Conservation (phyloP, 2,888 invertebrate species). For the Drosophila demipolita region DNA sequence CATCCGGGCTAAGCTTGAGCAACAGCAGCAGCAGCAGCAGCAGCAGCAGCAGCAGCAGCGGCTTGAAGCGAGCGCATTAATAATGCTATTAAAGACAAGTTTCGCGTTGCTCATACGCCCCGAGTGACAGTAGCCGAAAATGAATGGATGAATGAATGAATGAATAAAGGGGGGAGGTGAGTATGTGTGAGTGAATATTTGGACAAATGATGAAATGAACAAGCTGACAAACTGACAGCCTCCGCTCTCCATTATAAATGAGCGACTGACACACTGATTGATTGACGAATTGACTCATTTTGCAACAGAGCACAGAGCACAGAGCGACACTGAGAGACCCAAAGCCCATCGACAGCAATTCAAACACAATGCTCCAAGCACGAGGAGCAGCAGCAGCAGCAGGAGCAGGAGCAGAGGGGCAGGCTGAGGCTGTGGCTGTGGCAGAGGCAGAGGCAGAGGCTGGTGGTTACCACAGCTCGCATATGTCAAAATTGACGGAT, state of each 20-base stretch:
- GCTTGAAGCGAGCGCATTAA: conserved; percentile 58
- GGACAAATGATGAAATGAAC: conserved; percentile 49
- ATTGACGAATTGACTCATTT: conserved; percentile 80
- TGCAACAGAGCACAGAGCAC: conserved; percentile 12
- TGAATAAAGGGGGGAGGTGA: neutral
- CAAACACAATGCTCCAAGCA: conserved; percentile 3
- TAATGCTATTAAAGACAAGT: conserved; percentile 66
- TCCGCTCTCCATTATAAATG: conserved; percentile 63
- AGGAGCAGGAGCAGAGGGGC: neutral
- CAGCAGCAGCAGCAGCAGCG: conserved; percentile 16
- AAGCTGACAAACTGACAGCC: conserved; percentile 43
- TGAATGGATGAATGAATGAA: conserved; percentile 19
- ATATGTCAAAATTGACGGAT: conserved; percentile 81
- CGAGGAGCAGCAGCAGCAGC: neutral
- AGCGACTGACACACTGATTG: conserved; percentile 79
- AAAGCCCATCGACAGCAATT: conserved; percentile 9
- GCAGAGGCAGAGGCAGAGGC: neutral
- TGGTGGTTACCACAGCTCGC: conserved; percentile 52
- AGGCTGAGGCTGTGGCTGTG: too few species aligned
- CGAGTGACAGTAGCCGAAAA: conserved; percentile 60
- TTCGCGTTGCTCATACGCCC: conserved; percentile 67
- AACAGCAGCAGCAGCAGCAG: conserved; percentile 18
- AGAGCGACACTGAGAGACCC: conserved; percentile 6
- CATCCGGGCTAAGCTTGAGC: conserved; percentile 33
- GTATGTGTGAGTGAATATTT: conserved; percentile 27